phyloP scores from a whole-genome alignment of 2,797 vertebrate genomes.

The Pantherophis alleghaniensis region DNA sequence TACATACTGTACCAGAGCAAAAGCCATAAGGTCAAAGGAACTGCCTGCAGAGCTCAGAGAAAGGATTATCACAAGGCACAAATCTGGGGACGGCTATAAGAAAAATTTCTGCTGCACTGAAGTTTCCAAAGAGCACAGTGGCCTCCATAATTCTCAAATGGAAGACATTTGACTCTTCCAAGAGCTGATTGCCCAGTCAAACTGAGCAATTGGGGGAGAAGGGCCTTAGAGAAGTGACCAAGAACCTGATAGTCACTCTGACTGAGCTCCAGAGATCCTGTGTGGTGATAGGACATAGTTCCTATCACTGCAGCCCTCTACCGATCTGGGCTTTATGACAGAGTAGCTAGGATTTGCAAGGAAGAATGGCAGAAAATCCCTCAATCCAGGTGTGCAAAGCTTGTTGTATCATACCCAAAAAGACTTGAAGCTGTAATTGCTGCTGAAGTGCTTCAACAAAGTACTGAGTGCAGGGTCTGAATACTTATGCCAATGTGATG shows the following conservation, averaged over 20 bases:
- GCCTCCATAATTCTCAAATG: background rate
- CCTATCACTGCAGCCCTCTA: background rate
- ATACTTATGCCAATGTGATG: too few relatives aligned
- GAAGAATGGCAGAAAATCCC: background rate
- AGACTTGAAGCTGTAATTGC: background rate
- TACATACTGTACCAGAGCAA: too few relatives aligned
- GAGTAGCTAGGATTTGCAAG: background rate
- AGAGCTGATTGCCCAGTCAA: background rate
- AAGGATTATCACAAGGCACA: background rate
- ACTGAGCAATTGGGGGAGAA: background rate
- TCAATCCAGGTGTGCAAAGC: too few relatives aligned
- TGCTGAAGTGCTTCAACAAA: background rate
- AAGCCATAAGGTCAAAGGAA: too few relatives aligned
- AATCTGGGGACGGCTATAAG: background rate
- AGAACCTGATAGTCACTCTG: background rate
- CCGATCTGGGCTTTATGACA: background rate
- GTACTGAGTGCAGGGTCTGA: background rate
- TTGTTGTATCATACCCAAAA: too few relatives aligned
- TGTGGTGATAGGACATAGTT: background rate
- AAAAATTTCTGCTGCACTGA: background rate
- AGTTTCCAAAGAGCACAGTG: background rate
- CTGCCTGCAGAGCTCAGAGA: too few relatives aligned
- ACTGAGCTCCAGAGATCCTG: background rate
- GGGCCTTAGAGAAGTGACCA: background rate
- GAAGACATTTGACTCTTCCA: background rate